Evolutionary conservation across 2,797 vertebrate species (phyloP), one percentile per base, ranked within the genome.

Genomic region (Peromyscus melanophrys): DNA sequence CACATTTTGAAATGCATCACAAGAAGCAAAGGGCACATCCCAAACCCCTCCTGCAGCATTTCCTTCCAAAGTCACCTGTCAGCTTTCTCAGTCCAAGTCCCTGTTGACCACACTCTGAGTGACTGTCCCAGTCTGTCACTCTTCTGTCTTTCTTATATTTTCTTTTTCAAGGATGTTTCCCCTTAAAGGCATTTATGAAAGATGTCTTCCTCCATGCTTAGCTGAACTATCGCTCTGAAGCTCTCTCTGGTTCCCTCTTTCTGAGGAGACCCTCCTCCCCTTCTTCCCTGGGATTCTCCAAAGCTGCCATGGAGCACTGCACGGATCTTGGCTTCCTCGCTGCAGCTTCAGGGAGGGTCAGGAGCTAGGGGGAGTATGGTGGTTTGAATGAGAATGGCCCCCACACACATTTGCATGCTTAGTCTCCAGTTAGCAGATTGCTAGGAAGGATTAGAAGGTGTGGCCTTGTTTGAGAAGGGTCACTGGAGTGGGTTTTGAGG

Each of bases 161-260:
- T 89, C 34, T 87, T 83, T 80, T 80, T 49, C 46, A 43, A 77
- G 10, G 75, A 71, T 34, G 19, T n/a, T 89, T 96, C 37, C 63
- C 10, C 85, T 94, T 92, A 75, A 6, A 82, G 63, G 37, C 49
- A 49, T 90, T 96, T 67, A 31, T 67, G 83, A 85, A 82, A 75
- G 2, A n/a, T 34, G 87, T 77, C 27, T 71, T 89, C 4, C 55
- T 86, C 80, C 49, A 11, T 6, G 29, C 34, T 55, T 14, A 61
- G 21, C 6, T 40, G 55, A 86, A 80, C 46, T 55, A 37, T 43
- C 4, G 11, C 37, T 3, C 11, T 61, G 43, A 92, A 69, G n/a
- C 17, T 40, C 43, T 82, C 40, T 90, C 13, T 29, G 59, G 37
- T 52, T 21, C 9, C 31, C 57, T n/a, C 21, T n/a, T 94, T 89